Base-by-base conservation (phyloP, 2,113 vertebrate genomes). In the Halcyon malimbica region DNA sequence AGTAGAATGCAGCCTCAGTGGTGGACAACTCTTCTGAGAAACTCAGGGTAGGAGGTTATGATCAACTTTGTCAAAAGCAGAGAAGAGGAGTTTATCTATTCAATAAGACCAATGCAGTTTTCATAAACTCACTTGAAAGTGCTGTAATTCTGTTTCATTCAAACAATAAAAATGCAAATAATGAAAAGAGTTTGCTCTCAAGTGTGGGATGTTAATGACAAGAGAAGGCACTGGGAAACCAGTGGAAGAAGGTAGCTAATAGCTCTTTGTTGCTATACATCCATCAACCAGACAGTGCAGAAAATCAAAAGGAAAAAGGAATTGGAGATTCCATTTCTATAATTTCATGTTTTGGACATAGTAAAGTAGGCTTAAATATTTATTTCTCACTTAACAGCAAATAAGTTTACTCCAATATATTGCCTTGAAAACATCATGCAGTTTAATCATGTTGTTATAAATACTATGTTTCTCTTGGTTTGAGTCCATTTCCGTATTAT, bases 231-330 rank as follows among this genome's bases (percentile, higher is more conserved):
- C 4, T 59, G 19, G 68, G 83, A 80, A 82, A 94, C 10, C 19
- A 59, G 23, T 73, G 35, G 79, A 35, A 89, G 79, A 93, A 84
- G 82, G 44, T 60, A 83, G 60, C 77, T 97, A 93, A 94, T 92
- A 82, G 71, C 26, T 73, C 44, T 41, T 31, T 87, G 25, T 71
- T 83, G 16, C 95, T 93, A 87, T 60, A 90, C 56, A 97, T 92
- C 84, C 41, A 89, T 86, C 62, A 94, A 93, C 15, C 53, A 92
- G 62, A 94, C 26, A 25, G 44, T 73, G 70, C 53, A 89, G 83
- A 96, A 97, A 95, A 94, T 42, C 50, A 91, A 89, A 86, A 31
- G 16, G 54, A 69, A 85, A 90, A 94, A 90, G 23, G 37, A 80
- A 77, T 12, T 89, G 65, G 69, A 95, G 97, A 83, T 65, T 25